phyloP scores from a whole-genome alignment of 2,797 vertebrate species.

The Melanotaenia maccullochi region DNA sequence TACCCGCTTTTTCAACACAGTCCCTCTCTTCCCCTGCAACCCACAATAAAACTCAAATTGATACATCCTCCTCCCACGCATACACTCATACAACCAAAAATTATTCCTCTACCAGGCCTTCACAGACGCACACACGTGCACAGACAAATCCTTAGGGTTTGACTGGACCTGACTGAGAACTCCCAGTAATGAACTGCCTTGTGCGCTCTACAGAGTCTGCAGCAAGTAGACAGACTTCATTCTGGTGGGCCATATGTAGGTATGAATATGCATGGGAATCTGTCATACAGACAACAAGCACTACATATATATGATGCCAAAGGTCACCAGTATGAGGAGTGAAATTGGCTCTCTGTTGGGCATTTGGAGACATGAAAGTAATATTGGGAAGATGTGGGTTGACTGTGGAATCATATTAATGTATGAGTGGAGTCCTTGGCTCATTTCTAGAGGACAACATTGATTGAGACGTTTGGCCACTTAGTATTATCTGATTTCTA shows the following conservation, averaged over 20 bases:
- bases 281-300: conserved; percentile 80
- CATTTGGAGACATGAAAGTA: conserved; percentile 69
- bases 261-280: conserved; percentile 87
- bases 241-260: conserved; percentile 81
- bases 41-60: conserved; percentile 46
- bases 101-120: conserved; percentile 33
- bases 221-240: conserved; percentile 78
- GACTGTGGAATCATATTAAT: conserved; percentile 72
- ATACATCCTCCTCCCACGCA: conserved; percentile 27
- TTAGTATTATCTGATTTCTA: conserved; percentile 43
- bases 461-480: conserved; percentile 73
- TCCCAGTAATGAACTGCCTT: conserved; percentile 76
- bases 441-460: conserved; percentile 73
- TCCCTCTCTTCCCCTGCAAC: conserved; percentile 27
- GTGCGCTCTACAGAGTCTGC: conserved; percentile 57
- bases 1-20: conserved; percentile 29
- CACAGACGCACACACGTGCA: conserved; percentile 40
- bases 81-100: conserved; percentile 27
- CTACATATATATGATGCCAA: conserved; percentile 79
- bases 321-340: conserved; percentile 79
- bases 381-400: conserved; percentile 65
- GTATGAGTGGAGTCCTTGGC: conserved; percentile 67
- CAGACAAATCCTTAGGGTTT: conserved; percentile 63
- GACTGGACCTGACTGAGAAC: conserved; percentile 64
- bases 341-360: conserved; percentile 77